Evolutionary conservation across 1,140 invertebrate genomes (phyloP).

Genomic region (Drosophila kepulauana): DNA sequence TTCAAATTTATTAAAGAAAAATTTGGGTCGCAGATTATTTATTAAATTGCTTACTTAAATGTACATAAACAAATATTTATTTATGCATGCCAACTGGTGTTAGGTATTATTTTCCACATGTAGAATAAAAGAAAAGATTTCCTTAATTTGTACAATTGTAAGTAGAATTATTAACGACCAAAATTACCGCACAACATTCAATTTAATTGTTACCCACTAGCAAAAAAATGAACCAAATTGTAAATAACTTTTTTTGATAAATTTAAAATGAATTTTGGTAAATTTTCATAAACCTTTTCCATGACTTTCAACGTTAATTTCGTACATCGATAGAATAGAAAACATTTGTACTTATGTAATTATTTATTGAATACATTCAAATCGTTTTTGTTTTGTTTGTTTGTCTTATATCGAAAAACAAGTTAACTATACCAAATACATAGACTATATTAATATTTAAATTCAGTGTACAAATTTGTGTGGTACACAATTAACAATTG

Average conservation of each 20-base stretch:
- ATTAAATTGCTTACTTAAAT: background rate
- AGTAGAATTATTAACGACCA: background rate
- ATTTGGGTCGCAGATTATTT: background rate
- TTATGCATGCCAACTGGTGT: background rate
- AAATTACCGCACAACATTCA: background rate
- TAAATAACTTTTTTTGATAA: no score
- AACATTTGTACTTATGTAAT: constrained; percentile 1
- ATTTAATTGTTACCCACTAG: background rate
- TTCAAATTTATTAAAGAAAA: background rate
- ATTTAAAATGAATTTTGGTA: no score
- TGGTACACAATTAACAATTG: constrained; percentile 46
- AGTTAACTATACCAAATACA: constrained; percentile 20
- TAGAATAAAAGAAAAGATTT: background rate
- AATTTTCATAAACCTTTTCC: background rate
- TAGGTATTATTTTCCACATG: background rate
- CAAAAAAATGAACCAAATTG: background rate
- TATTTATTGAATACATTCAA: constrained; percentile 8
- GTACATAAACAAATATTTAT: background rate
- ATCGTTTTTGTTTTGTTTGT: constrained; percentile 6
- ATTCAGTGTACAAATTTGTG: constrained; percentile 35
- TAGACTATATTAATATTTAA: constrained; percentile 10
- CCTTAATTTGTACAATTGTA: no score
- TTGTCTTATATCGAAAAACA: constrained; percentile 30
- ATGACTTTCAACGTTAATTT: background rate
- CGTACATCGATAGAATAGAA: background rate